These are phyloP conservation scores for Macrotrachela quadricornifera DNA, from an alignment of 1,140 invertebrate genomes.

Conservation along the genomic window DNA sequence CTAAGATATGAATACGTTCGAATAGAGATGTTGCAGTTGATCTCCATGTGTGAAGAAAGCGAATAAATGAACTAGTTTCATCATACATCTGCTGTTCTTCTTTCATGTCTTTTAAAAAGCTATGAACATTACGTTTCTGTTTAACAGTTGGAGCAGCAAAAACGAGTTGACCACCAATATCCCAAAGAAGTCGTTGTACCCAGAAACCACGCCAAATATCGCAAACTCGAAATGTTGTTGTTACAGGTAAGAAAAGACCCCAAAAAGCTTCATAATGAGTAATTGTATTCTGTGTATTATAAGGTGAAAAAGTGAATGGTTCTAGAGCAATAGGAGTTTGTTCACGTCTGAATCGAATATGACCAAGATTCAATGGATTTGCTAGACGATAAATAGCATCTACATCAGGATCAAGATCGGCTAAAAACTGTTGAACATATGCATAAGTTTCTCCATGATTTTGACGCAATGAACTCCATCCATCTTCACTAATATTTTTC, in stretches of 20 bases:
- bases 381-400: slow-evolving; percentile 22
- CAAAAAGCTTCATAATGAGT: slow-evolving; percentile 18
- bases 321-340: no score
- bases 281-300: slow-evolving; percentile 22
- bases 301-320: slow-evolving; percentile 13
- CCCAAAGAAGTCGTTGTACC: slow-evolving; percentile 17
- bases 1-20: no score
- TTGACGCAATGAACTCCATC: no score
- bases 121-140: slow-evolving; percentile 13
- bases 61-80: no score
- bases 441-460: no score
- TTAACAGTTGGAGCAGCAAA: slow-evolving; percentile 14
- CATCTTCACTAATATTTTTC: slow-evolving; percentile 9
- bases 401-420: slow-evolving; percentile 22
- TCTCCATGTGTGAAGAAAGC: no score
- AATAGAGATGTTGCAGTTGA: no score
- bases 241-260: slow-evolving; percentile 16
- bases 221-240: slow-evolving; percentile 15
- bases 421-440: slow-evolving; percentile 20
- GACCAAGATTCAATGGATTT: neutral
- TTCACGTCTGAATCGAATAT: slow-evolving; percentile 13
- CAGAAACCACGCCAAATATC: slow-evolving; percentile 24
- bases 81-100: slow-evolving; percentile 14
- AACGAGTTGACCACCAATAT: slow-evolving; percentile 13
- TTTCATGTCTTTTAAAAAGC: slow-evolving; percentile 12